Evolutionary conservation across 1,140 invertebrate genomes (phyloP).

Genomic region (Drosophila bocqueti): DNA sequence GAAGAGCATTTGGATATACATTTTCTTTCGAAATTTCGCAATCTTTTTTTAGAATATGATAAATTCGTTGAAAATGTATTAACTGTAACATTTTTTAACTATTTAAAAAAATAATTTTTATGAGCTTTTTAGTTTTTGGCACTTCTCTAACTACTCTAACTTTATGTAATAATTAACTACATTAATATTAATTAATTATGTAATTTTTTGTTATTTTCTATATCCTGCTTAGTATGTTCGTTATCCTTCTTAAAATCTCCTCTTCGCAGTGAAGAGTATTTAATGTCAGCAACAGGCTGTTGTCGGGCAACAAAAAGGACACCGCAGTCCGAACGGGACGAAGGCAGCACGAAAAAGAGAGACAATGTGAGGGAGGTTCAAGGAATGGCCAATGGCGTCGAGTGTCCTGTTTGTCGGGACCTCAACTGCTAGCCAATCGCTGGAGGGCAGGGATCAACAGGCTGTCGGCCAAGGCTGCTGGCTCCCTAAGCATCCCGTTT

Average conservation of each 20-base stretch:
- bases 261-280: conserved; percentile 23
- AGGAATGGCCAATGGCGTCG: conserved; percentile 55
- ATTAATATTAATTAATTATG: not conserved
- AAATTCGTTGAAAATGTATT: too few species aligned
- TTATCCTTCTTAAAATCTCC: not conserved
- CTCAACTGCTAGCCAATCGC: conserved; percentile 47
- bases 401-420: conserved; percentile 30
- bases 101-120: too few species aligned
- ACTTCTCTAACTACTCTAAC: too few species aligned
- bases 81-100: too few species aligned
- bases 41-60: too few species aligned
- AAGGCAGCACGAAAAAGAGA: not conserved
- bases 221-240: not conserved
- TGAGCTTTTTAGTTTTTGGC: too few species aligned
- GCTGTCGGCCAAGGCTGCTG: conserved; percentile 21
- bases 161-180: not conserved
- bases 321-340: conserved; percentile 1
- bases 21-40: too few species aligned
- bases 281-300: conserved; percentile 49
- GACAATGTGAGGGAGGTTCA: conserved; percentile 9
- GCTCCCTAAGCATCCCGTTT: not conserved
- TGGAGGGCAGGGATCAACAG: conserved; percentile 60
- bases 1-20: too few species aligned
- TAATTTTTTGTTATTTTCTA: not conserved
- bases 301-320: conserved; percentile 31